Conservation (phyloP, 2,113 vertebrate species). For the Psettodes erumei region DNA sequence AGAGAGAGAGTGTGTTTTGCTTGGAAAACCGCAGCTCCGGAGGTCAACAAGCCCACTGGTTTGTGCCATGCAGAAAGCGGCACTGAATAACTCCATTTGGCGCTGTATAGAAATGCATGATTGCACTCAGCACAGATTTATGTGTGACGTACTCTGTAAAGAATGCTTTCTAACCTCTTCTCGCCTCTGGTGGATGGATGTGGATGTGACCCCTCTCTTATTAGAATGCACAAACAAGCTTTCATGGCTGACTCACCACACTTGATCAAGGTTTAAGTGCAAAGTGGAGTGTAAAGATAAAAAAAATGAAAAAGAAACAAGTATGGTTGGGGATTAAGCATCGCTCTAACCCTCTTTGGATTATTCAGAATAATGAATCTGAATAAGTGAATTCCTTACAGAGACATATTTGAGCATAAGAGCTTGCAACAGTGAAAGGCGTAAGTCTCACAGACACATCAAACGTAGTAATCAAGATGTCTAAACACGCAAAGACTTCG, state of each 20-base stretch:
- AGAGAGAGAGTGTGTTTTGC: too few relatives aligned
- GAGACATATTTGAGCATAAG: constrained; percentile 1
- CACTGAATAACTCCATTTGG: neutral
- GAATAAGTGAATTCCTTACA: neutral
- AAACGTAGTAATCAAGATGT: constrained; percentile 38
- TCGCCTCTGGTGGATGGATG: neutral
- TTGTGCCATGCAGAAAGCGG: neutral
- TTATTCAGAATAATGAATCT: neutral
- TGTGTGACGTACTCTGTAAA: neutral
- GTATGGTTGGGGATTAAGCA: neutral
- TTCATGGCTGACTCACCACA: constrained; percentile 9
- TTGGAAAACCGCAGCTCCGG: neutral
- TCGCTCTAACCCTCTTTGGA: neutral
- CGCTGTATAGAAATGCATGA: neutral
- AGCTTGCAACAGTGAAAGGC: neutral
- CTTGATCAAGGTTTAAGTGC: neutral
- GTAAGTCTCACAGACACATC: constrained; percentile 29
- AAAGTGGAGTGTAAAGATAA: neutral
- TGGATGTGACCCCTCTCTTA: constrained; percentile 3
- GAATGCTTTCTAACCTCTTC: neutral
- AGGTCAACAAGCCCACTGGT: neutral
- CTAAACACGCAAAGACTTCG: constrained; percentile 31
- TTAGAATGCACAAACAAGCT: constrained; percentile 33
- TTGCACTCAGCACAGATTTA: neutral
- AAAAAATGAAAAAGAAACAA: too few relatives aligned